Conservation (phyloP, 1,140 invertebrate genomes). For the Drosophila insularis region DNA sequence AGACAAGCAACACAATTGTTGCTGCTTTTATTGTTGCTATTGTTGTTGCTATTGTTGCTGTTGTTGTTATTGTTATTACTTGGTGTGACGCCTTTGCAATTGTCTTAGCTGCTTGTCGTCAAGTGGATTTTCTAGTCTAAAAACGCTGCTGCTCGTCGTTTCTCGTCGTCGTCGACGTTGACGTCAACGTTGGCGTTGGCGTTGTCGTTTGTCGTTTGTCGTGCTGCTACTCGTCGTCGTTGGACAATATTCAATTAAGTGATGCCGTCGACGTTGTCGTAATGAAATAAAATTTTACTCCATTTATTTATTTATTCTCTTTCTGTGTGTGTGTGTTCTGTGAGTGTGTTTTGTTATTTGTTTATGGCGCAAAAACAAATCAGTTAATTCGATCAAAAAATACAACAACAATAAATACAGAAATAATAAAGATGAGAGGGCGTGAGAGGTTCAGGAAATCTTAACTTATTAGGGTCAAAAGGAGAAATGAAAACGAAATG, state of each 20-base stretch:
- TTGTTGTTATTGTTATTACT: constrained; percentile 20
- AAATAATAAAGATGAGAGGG: background rate
- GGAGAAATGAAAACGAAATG: background rate
- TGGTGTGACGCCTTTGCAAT: constrained; percentile 50
- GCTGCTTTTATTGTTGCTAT: constrained; percentile 6
- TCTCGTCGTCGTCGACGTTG: constrained; percentile 7
- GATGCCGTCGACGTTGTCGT: constrained; percentile 31
- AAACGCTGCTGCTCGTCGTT: constrained; percentile 1
- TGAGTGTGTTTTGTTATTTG: constrained; percentile 38
- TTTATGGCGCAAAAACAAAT: constrained; percentile 53
- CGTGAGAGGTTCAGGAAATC: background rate
- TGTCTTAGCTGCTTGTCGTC: constrained; percentile 68
- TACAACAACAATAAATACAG: background rate
- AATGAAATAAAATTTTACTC: constrained; percentile 77
- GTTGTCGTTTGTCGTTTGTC: constrained; percentile 15
- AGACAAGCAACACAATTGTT: constrained; percentile 13
- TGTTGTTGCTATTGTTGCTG: constrained; percentile 9
- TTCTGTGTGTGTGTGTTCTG: constrained; percentile 22
- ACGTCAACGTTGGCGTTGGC: background rate
- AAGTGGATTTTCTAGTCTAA: constrained; percentile 64
- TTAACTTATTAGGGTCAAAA: constrained; percentile 9
- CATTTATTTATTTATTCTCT: constrained; percentile 70
- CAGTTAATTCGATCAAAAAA: constrained; percentile 64
- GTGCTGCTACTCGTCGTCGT: constrained; percentile 25
- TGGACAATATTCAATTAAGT: constrained; percentile 72